Percentiles rank a stretch among this genome's conserved stretches.
Evolutionary conservation across 2,797 vertebrate species (phyloP).

Genomic region (Clarias fuscus): DNA sequence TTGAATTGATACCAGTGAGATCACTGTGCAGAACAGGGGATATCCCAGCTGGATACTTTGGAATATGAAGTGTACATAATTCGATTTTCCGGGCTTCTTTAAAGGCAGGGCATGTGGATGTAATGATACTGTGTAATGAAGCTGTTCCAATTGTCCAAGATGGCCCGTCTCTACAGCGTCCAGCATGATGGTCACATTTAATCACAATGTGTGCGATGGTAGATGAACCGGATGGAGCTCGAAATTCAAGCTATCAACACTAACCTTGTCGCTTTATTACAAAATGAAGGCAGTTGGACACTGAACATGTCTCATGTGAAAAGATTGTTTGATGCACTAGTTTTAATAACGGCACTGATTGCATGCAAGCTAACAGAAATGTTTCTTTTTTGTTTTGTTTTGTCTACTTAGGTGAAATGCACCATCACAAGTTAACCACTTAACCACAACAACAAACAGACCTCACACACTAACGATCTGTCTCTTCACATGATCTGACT

Average conservation of each 20-base stretch:
- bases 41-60: neutral
- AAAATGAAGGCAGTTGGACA: neutral
- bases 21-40: neutral
- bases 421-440: constrained; percentile 54
- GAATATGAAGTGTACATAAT: neutral
- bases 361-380: constrained; percentile 62
- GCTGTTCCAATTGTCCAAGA: neutral
- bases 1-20: neutral
- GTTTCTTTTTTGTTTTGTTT: constrained; percentile 66
- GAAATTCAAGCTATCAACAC: neutral
- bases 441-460: constrained; percentile 58
- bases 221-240: neutral
- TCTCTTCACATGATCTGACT: constrained; percentile 55
- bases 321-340: neutral
- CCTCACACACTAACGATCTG: constrained; percentile 39
- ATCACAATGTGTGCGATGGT: neutral
- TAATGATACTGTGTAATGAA: neutral
- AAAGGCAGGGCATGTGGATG: neutral
- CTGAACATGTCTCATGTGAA: neutral
- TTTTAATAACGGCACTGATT: neutral
- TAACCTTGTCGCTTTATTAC: constrained; percentile 3
- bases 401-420: constrained; percentile 75
- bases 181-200: neutral
- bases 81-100: neutral
- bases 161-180: neutral